Percentiles rank a stretch among this genome's conserved stretches.
These are phyloP conservation scores for Nycticebus coucang DNA, from an alignment of 2,113 vertebrate species.

Conservation along the genomic window DNA sequence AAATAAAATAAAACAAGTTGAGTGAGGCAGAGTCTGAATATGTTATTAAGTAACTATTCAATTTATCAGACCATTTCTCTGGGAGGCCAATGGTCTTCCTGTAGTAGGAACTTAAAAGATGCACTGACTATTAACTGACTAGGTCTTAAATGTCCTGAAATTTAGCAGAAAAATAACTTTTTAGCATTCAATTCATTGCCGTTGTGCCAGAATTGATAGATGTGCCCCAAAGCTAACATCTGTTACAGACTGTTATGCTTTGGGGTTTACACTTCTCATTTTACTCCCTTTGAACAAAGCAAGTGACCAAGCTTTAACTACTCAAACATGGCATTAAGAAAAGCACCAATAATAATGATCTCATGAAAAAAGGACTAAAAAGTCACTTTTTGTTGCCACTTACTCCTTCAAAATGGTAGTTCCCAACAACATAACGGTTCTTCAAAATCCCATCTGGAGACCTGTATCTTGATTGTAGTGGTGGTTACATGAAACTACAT, in stretches of 20 bases:
- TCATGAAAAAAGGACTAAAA: background rate
- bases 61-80: background rate
- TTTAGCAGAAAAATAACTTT: conserved; percentile 29
- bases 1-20: too few species aligned
- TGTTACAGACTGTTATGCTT: background rate
- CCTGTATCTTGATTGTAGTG: background rate
- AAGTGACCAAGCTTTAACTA: background rate
- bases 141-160: conserved; percentile 21
- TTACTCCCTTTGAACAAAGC: background rate
- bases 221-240: background rate
- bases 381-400: background rate
- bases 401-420: background rate
- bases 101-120: background rate
- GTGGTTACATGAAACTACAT: background rate
- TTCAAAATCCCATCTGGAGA: background rate
- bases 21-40: background rate
- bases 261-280: background rate
- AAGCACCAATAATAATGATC: background rate
- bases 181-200: background rate
- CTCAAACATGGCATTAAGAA: background rate
- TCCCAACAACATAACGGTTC: background rate
- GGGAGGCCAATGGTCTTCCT: background rate
- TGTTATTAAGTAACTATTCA: background rate
- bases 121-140: background rate
- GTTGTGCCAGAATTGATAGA: background rate